Percentiles rank a stretch among this genome's conserved stretches.
Evolutionary conservation across 2,797 vertebrate species (phyloP).

Genomic region (Centropyge bicolor): DNA sequence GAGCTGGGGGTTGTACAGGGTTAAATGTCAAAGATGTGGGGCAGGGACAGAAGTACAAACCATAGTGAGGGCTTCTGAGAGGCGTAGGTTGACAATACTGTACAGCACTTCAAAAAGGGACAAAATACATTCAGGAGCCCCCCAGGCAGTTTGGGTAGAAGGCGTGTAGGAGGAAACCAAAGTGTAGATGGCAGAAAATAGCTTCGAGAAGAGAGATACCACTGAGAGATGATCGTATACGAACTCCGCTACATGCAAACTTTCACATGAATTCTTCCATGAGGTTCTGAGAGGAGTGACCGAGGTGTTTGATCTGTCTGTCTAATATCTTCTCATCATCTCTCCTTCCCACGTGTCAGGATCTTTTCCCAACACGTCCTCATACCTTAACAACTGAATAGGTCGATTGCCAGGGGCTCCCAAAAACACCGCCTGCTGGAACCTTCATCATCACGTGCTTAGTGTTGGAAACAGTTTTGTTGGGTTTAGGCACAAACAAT

Average conservation of each 20-base stretch:
- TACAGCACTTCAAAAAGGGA: conserved; percentile 82
- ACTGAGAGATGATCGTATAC: conserved; percentile 24
- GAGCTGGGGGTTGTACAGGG: conserved; percentile 33
- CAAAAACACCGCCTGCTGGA: too few relatives aligned
- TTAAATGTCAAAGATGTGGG: conserved; percentile 33
- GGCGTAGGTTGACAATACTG: conserved; percentile 72
- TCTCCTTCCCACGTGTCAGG: not conserved
- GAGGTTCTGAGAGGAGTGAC: conserved; percentile 18
- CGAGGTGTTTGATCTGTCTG: conserved; percentile 30
- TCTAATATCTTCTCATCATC: conserved; percentile 1
- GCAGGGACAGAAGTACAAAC: conserved; percentile 49
- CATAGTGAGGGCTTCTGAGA: conserved; percentile 38
- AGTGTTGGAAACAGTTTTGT: too few relatives aligned
- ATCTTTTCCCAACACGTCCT: too few relatives aligned
- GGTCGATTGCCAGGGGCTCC: too few relatives aligned
- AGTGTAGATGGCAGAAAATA: conserved; percentile 55
- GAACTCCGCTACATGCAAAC: conserved; percentile 50
- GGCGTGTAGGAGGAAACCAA: conserved; percentile 48
- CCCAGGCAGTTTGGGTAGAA: conserved; percentile 61
- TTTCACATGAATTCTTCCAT: conserved; percentile 4
- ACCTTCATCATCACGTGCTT: too few relatives aligned
- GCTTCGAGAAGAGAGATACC: conserved; percentile 43
- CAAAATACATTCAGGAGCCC: conserved; percentile 82
- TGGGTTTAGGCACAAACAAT: too few relatives aligned
- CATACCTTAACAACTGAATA: too few relatives aligned